These are phyloP conservation scores for Somateria mollissima DNA, from an alignment of 2,797 vertebrate species.

Conservation along the genomic window DNA sequence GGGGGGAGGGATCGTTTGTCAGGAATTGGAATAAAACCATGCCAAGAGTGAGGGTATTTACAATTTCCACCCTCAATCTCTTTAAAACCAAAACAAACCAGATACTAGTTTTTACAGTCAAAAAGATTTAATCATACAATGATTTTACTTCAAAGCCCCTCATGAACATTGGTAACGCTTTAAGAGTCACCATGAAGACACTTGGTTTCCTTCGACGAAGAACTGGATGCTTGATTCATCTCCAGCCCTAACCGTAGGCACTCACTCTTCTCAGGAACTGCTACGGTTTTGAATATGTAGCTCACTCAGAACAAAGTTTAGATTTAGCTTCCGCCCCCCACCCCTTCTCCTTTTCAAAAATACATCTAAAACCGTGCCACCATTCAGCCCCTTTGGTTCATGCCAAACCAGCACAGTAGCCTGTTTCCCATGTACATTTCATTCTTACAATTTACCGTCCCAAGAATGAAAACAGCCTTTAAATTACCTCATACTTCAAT, in stretches of 20 bases:
- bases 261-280: not conserved
- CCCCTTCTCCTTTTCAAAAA: no score
- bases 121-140: not conserved
- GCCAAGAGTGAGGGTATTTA: not conserved
- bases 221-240: not conserved
- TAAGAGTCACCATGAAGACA: not conserved
- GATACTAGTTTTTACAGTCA: not conserved
- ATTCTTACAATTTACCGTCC: not conserved
- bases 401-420: not conserved
- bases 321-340: not conserved
- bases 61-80: not conserved
- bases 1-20: not conserved
- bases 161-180: not conserved
- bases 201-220: not conserved
- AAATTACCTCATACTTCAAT: slow-evolving; percentile 4
- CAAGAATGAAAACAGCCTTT: not conserved
- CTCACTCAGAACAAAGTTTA: not conserved
- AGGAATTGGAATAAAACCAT: not conserved
- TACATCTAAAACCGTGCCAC: not conserved
- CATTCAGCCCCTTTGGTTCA: not conserved
- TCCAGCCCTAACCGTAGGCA: not conserved
- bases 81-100: not conserved
- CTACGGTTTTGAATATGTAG: not conserved
- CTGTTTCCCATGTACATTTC: not conserved
- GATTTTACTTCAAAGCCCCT: not conserved